Base-by-base conservation (phyloP, 2,797 vertebrate genomes). In the Petrocephalus schoutedeni region DNA sequence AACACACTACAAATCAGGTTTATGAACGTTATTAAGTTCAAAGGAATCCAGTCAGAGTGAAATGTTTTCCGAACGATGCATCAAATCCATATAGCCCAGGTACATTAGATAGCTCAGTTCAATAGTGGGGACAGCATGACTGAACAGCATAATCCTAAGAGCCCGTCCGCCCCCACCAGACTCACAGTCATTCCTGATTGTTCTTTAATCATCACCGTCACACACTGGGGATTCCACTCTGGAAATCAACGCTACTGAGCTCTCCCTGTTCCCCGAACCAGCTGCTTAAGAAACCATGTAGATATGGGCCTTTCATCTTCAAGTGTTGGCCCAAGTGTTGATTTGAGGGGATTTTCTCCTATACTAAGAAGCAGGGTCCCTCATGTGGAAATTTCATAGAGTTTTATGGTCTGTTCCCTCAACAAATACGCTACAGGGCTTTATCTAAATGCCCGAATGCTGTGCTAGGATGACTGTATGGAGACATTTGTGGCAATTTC, bases 201-300 rank as follows among this genome's bases (percentile, higher is more conserved):
- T 90, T 91, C 90, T 90, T 89, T 88, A 88, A 91, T 91, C 90
- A 91, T 91, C 88, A 89, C 90, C 89, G 91, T 91, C 90, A 91
- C 89, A 87, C 57, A 23, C 89, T 89, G 86, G 87, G 87, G 67
- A 36, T 61, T 51, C 80, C 23, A 14, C 58, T 85, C 45, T 85
- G 28, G 49, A 89, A 45, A 91, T 90, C 89, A 89, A 88, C 56
- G 88, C 85, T 90, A 86, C 32, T 21, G 56, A 32, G 71, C 28
- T n/a, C 59, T 16, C 85, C 36, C 9, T 61, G 21, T 85, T 28
- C n/a, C 61, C 87, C 7, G 19, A 58, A 59, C 56, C 56, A 83
- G 74, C 87, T n/a, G 54, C 57, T 58, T 87, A 21, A 82, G 36
- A 83, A 85, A 57, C 0, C 83, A 83, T 53, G n/a, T 12, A 83